Base-by-base conservation (phyloP, 2,113 vertebrate genomes). In the Eclectus roratus region DNA sequence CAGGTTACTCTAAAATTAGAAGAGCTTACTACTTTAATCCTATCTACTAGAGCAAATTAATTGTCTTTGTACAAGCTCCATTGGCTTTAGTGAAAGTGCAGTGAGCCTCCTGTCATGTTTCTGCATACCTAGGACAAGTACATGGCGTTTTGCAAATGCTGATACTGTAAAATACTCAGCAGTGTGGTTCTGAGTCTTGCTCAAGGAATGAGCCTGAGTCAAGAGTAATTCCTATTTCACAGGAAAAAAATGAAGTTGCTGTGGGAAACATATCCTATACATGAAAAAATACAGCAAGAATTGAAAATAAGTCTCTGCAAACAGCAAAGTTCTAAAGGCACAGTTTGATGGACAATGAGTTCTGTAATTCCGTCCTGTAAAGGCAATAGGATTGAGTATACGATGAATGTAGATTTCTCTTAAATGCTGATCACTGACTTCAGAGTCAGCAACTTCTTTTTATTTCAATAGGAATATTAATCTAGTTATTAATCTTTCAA, bases 1-100 rank as follows among this genome's bases (percentile, higher is more conserved):
- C 74, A 80, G 33, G 15, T 96, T 89, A 78, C 61, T 80, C 50
- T 87, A 93, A 93, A 92, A 81, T 95, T 91, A 94, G 76, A 91
- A 46, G 49, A 92, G 46, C 33, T 93, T 69, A 37, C 89, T 7
- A 17, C 8, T 70, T 69, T 46, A 80, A 63, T 70, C 16, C 13
- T 72, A 29, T 47, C 46, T 77, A 49, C 61, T 65, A 21, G 24
- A 15, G 12, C 49, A 88, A 61, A 80, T 49, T 18, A 63, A 29
- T 35, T 53, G n/a, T 49, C 46, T 72, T 88, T 66, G 46, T 73
- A 43, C 28, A 77, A 85, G 83, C 8, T 44, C 10, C 68, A 64
- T 5, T 49, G 29, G 56, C 29, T 85, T 71, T 14, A 74, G 35
- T 16, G 33, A 49, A 46, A 37, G 18, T 19, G 8, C 52, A 56